Conservation (phyloP, 2,113 vertebrate genomes). For the Aphyosemion australe region DNA sequence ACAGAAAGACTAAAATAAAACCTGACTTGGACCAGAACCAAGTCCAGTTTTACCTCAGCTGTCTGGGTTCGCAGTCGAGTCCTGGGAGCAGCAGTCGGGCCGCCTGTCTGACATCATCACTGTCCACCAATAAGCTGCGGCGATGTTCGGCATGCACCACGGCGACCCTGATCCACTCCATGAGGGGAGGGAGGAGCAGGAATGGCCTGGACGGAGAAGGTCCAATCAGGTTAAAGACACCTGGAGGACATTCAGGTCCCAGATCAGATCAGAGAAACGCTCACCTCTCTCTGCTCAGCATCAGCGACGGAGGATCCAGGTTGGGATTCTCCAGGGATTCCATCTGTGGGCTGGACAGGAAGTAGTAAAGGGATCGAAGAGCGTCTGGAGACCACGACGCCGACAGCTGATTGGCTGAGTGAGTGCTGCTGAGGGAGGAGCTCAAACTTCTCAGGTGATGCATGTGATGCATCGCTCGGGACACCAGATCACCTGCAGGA, state of each 20-base stretch:
- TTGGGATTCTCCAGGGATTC: conserved; percentile 94
- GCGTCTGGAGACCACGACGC: conserved; percentile 90
- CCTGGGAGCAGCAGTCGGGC: conserved; percentile 89
- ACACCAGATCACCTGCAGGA: conserved; percentile 93
- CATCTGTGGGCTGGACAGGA: conserved; percentile 90
- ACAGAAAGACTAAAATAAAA: no score
- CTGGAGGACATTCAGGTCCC: neutral
- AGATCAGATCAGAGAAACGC: neutral
- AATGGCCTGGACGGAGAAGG: conserved; percentile 80
- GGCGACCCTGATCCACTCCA: conserved; percentile 94
- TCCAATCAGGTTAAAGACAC: neutral
- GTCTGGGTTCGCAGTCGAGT: conserved; percentile 92
- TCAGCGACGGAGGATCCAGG: conserved; percentile 87
- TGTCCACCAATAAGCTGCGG: conserved; percentile 89
- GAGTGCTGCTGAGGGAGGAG: conserved; percentile 73
- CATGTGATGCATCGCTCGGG: conserved; percentile 92
- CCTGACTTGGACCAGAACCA: no score
- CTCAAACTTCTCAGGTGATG: conserved; percentile 81
- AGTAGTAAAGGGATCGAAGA: conserved; percentile 93
- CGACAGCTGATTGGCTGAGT: conserved; percentile 79
- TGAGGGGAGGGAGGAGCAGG: conserved; percentile 89
- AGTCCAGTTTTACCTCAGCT: conserved; percentile 81
- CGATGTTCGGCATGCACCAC: conserved; percentile 92
- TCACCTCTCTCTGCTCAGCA: conserved; percentile 89
- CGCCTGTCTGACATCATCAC: conserved; percentile 89